Evolutionary conservation across 1,140 invertebrate genomes (phyloP).

Genomic region (Drosophila orosa): DNA sequence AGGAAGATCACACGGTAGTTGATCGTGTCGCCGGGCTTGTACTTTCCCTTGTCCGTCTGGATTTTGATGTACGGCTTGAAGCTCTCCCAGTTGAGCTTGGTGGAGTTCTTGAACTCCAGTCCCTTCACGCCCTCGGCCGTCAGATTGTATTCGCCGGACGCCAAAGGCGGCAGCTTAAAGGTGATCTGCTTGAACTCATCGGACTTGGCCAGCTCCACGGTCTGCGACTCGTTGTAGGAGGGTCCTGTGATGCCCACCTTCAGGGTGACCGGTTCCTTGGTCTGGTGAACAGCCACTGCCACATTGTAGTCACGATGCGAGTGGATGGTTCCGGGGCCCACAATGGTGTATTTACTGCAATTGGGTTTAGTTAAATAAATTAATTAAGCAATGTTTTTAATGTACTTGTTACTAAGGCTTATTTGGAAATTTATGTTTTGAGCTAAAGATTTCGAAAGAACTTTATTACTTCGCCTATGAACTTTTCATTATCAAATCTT

Average conservation of each 20-base stretch:
- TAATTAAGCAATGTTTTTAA: not conserved
- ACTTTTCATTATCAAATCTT: constrained; percentile 20
- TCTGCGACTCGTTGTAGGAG: constrained; percentile 89
- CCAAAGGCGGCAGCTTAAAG: constrained; percentile 91
- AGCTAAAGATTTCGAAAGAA: not conserved
- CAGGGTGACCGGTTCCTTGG: constrained; percentile 87
- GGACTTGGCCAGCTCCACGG: constrained; percentile 87
- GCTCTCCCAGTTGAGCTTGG: constrained; percentile 94
- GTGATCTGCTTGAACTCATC: constrained; percentile 88
- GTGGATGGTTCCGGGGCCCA: constrained; percentile 92
- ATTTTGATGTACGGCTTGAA: constrained; percentile 89
- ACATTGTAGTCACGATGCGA: constrained; percentile 94
- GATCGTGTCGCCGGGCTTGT: constrained; percentile 94
- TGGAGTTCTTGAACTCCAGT: constrained; percentile 95
- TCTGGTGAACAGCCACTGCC: constrained; percentile 88
- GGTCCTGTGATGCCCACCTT: constrained; percentile 90
- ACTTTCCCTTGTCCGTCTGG: constrained; percentile 97
- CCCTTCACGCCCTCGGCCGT: constrained; percentile 90
- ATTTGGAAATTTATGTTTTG: not conserved
- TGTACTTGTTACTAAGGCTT: not conserved
- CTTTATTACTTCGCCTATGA: constrained; percentile 15
- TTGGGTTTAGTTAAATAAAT: not conserved
- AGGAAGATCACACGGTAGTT: constrained; percentile 94
- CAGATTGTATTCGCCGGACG: constrained; percentile 91
- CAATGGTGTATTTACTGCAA: constrained; percentile 88